phyloP scores from a whole-genome alignment of 2,113 vertebrate species.

The Callorhinus ursinus region DNA sequence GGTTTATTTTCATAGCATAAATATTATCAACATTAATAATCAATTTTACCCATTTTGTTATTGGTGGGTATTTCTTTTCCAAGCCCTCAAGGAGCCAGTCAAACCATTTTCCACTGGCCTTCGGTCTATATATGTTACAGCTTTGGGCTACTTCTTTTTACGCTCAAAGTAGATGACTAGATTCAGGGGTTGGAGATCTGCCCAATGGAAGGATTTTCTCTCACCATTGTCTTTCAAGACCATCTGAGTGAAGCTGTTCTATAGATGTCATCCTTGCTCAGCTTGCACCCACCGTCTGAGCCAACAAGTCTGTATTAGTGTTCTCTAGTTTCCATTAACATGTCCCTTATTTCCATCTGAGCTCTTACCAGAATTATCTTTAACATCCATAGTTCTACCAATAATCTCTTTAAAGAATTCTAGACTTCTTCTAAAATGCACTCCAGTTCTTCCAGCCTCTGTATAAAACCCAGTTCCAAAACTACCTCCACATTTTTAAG shows the following conservation, averaged over 20 bases:
- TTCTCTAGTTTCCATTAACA: background rate
- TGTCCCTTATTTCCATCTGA: background rate
- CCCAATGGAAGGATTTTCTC: background rate
- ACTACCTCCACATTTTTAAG: background rate
- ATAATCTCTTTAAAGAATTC: background rate
- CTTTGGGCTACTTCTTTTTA: background rate
- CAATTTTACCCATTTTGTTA: background rate
- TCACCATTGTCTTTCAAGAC: background rate
- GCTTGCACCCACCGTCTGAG: background rate
- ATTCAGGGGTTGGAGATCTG: background rate
- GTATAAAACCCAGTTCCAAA: background rate
- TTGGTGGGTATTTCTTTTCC: background rate
- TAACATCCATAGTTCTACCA: background rate
- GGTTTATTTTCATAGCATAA: background rate
- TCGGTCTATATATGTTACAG: background rate
- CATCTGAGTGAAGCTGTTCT: background rate
- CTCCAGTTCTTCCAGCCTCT: background rate
- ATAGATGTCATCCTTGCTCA: background rate
- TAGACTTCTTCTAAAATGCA: background rate
- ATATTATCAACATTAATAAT: background rate
- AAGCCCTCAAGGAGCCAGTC: background rate
- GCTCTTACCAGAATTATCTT: background rate
- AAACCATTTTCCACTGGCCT: background rate
- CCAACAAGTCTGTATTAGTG: background rate
- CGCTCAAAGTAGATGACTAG: background rate